These are phyloP conservation scores for Drosophila varians DNA, from an alignment of 1,140 invertebrate genomes.

Conservation along the genomic window DNA sequence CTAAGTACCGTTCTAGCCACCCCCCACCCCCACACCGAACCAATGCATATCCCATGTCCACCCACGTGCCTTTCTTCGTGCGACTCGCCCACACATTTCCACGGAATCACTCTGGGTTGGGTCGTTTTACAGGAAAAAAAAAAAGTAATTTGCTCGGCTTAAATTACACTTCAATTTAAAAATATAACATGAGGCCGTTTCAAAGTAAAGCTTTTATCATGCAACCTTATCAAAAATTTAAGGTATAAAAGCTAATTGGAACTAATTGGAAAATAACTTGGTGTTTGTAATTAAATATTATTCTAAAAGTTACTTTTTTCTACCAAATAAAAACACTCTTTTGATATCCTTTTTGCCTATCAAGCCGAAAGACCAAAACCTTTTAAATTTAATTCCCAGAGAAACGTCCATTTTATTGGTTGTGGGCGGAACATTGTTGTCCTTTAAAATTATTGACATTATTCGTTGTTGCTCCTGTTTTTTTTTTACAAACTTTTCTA, in stretches of 20 bases:
- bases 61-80: conserved; percentile 1
- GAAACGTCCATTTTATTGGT: background rate
- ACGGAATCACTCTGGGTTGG: conserved; percentile 6
- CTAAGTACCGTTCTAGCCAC: background rate
- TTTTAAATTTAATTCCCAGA: conserved; percentile 3
- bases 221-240: background rate
- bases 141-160: conserved; percentile 20
- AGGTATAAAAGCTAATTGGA: background rate
- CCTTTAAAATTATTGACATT: conserved; percentile 48
- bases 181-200: conserved; percentile 3
- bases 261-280: background rate
- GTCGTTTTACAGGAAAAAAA: conserved; percentile 24
- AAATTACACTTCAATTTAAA: conserved; percentile 47
- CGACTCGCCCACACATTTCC: conserved; percentile 2
- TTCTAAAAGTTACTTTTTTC: background rate
- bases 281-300: too few species aligned
- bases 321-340: background rate
- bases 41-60: conserved; percentile 1
- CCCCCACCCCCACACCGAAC: background rate
- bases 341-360: background rate
- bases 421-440: conserved; percentile 1
- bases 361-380: background rate
- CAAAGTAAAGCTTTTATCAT: background rate
- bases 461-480: conserved; percentile 3
- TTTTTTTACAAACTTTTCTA: conserved; percentile 34